Evolutionary conservation across 1,140 invertebrate species (phyloP), one percentile per base, ranked within the genome.

Genomic region (Aricia agestis): DNA sequence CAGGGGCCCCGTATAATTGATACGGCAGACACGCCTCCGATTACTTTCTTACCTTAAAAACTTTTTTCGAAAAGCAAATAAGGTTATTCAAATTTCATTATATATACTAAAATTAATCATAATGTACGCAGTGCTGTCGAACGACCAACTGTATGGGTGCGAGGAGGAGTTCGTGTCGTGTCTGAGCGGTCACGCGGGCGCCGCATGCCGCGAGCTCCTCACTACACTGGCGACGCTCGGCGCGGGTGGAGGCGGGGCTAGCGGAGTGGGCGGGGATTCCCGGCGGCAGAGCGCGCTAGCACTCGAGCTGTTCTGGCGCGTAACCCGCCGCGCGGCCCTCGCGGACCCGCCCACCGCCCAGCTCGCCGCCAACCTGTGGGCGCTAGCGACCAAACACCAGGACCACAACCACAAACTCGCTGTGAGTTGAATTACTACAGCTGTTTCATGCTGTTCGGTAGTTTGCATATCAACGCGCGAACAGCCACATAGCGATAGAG

Each of bases 121-220:
- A 36, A 36, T 6, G 36, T 36, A 36, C 9, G 6, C 90, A 97
- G 97, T 99, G 68, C 95, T 98, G 84, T 98, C 98, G 1, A 99
- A 99, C 88, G 98, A 99, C 87, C 93, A 95, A 66, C 89, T 99
- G n/a, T 99, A 99, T 87, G 98, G 97, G 1, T 94, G 94, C 58
- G 97, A 98, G 92, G 93, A 94, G 32, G 96, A 98, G 88, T 99
- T 97, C 88, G 91, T 98, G 11, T 87, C 86, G 4, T 96, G 97
- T 92, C 92, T 98, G 0, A 95, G 97, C 77, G 95, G 94, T 79
- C 95, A 98, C 76, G 95, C 95, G 69, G 93, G 94, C 0, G 95
- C 95, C 71, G 89, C 98, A 65, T 87, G 98, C 10, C 95, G 96
- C 76, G 95, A 97, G 87, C 93, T 98, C 67, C 87, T 98, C 5